A percentile compares a stretch with the other conserved stretches of the same genome.
Evolutionary conservation across 2,113 vertebrate species (phyloP).

Genomic region (Limnothrissa miodon): DNA sequence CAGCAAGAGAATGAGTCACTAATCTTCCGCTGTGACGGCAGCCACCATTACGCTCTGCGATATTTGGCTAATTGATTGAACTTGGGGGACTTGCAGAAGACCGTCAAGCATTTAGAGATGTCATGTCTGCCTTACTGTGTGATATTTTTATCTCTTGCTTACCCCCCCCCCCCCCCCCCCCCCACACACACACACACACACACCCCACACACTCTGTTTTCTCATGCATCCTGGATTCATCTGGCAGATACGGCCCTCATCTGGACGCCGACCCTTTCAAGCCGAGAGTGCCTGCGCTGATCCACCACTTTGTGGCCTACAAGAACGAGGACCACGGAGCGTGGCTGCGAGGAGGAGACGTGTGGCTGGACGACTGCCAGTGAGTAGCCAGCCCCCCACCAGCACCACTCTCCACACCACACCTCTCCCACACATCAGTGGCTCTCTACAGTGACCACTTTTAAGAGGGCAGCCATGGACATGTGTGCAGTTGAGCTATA

Average conservation of each 20-base stretch:
- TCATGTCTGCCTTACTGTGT: neutral
- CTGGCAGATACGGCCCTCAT: constrained; percentile 87
- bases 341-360: constrained; percentile 95
- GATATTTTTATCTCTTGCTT: neutral
- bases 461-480: too few species aligned
- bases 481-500: too few species aligned
- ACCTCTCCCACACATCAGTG: too few species aligned
- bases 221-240: neutral
- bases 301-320: constrained; percentile 86
- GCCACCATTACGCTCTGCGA: neutral
- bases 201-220: too few species aligned
- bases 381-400: constrained; percentile 64
- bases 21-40: neutral
- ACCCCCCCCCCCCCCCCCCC: too few species aligned
- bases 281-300: constrained; percentile 89
- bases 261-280: constrained; percentile 91
- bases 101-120: neutral
- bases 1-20: neutral
- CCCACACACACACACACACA: too few species aligned
- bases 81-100: neutral
- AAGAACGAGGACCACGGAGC: constrained; percentile 98
- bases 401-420: neutral
- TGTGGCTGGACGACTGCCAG: constrained; percentile 96
- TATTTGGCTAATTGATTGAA: constrained; percentile 4
- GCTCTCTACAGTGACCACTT: neutral